These are phyloP conservation scores for Habropoda laboriosa DNA, from an alignment of 1,140 invertebrate genomes.

Conservation along the genomic window DNA sequence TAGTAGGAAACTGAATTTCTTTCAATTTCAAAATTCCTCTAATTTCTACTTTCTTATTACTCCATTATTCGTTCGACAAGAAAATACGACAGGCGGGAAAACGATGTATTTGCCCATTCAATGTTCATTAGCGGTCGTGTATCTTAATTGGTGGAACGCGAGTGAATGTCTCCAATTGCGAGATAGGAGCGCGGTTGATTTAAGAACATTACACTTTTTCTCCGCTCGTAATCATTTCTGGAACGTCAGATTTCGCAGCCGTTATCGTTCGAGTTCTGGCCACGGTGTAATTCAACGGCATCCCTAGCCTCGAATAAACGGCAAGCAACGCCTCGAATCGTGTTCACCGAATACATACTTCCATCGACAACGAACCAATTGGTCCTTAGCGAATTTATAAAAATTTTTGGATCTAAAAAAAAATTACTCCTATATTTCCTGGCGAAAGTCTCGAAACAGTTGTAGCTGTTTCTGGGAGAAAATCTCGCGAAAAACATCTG, in stretches of 20 bases:
- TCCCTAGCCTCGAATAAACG: too few species aligned
- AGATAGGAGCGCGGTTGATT: background rate
- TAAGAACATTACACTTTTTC: constrained; percentile 1
- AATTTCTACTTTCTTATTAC: background rate
- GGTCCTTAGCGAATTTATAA: too few species aligned
- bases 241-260: background rate
- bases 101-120: background rate
- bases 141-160: background rate
- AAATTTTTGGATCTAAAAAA: too few species aligned
- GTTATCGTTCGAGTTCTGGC: constrained; percentile 5
- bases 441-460: too few species aligned
- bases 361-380: too few species aligned
- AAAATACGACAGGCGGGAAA: background rate
- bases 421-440: too few species aligned
- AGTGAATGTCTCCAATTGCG: background rate
- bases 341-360: background rate
- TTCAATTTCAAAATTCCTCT: background rate
- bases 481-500: constrained; percentile 18
- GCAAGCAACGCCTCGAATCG: background rate
- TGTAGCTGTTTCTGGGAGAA: background rate
- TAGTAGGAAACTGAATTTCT: too few species aligned
- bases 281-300: background rate
- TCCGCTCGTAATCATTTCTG: background rate
- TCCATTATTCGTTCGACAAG: background rate
- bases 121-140: background rate